phyloP scores from a whole-genome alignment of 2,113 vertebrate genomes.

The Aplodontia rufa region DNA sequence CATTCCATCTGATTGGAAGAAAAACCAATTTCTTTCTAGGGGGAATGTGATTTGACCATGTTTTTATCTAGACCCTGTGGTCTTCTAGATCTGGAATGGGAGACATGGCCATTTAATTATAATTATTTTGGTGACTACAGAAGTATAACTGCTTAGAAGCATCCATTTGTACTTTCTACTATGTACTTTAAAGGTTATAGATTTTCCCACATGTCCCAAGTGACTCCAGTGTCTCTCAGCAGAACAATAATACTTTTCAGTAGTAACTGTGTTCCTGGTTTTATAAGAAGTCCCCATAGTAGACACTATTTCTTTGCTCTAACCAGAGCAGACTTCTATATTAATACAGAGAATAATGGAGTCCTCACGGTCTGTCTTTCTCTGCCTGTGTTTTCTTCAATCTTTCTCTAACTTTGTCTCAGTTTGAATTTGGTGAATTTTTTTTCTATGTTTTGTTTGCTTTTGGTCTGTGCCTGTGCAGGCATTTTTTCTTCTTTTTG shows the following conservation, averaged over 20 bases:
- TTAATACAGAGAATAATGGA: constrained; percentile 57
- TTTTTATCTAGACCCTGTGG: background rate
- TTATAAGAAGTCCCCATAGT: constrained; percentile 16
- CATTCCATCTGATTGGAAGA: background rate
- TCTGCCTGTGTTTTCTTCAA: constrained; percentile 40
- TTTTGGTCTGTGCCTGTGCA: background rate
- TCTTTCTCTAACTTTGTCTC: constrained; percentile 53
- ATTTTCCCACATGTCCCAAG: background rate
- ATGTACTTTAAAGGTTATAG: constrained; percentile 21
- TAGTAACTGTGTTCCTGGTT: constrained; percentile 8
- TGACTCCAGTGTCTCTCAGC: background rate
- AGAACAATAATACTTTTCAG: constrained; percentile 51
- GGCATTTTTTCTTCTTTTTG: background rate
- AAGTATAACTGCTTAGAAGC: background rate
- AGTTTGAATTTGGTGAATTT: background rate
- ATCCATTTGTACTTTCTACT: background rate
- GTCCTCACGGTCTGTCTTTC: constrained; percentile 28
- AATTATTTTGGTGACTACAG: background rate
- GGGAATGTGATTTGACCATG: background rate
- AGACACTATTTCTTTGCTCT: background rate
- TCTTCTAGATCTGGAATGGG: background rate
- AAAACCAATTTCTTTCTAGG: background rate
- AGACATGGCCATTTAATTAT: background rate
- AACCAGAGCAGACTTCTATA: background rate
- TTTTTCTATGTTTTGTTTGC: background rate